A percentile compares a stretch with the other conserved stretches of the same genome.
These are phyloP conservation scores for Actinemys pallida DNA, from an alignment of 2,113 vertebrate genomes.

Conservation along the genomic window DNA sequence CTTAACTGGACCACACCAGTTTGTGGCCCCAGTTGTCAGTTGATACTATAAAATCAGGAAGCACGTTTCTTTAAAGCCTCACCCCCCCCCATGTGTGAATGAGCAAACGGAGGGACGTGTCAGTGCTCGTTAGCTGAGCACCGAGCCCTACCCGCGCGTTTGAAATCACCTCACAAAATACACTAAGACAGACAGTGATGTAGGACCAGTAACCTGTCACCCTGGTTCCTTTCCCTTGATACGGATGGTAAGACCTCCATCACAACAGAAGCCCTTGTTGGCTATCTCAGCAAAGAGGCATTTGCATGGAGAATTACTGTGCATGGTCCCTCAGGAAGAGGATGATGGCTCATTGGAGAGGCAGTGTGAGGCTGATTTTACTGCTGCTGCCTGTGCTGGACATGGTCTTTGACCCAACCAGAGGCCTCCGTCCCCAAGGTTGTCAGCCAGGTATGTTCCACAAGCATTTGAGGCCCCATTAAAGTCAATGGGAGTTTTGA, in stretches of 20 bases:
- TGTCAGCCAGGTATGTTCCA: not conserved
- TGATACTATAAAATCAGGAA: slow-evolving; percentile 11
- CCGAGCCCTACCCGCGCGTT: not conserved
- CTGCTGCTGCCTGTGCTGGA: not conserved
- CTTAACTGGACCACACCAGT: not conserved
- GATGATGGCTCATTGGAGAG: fast-evolving
- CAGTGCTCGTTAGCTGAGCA: slow-evolving; percentile 7
- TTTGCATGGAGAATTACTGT: fast-evolving
- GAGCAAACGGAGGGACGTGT: not conserved
- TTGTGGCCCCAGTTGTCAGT: slow-evolving; percentile 15
- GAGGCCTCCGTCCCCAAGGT: not conserved
- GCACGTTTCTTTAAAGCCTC: not conserved
- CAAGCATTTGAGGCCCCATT: not conserved
- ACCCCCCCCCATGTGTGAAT: fast-evolving
- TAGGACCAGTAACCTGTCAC: not conserved
- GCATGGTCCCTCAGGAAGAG: not conserved
- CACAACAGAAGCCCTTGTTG: not conserved
- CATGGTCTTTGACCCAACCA: not conserved
- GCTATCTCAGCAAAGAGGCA: fast-evolving
- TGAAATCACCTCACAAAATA: fast-evolving
- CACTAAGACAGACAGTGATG: fast-evolving
- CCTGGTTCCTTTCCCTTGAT: not conserved
- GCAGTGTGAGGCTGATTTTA: fast-evolving
- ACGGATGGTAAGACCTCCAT: not conserved
- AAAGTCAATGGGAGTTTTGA: not conserved